Percentiles rank a stretch among this genome's conserved stretches.
Evolutionary conservation across 2,797 vertebrate genomes (phyloP).

Genomic region (Anomalospiza imberbis): DNA sequence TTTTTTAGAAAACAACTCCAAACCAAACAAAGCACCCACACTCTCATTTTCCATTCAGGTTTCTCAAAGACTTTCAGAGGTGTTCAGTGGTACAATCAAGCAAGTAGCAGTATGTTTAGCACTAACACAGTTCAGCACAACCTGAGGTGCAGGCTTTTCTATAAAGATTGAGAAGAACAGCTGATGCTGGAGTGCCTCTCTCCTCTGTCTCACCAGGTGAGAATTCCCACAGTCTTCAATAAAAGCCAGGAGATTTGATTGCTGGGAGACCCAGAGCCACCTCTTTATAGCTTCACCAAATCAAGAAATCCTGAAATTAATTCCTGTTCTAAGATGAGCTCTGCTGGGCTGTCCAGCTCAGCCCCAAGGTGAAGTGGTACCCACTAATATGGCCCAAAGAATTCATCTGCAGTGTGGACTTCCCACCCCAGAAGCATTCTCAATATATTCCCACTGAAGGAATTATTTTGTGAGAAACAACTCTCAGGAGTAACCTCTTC

Average conservation of each 20-base stretch:
- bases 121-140: neutral
- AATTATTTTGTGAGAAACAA: neutral
- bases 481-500: neutral
- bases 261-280: neutral
- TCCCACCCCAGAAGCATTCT: neutral
- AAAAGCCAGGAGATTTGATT: neutral
- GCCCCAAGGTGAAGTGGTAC: neutral
- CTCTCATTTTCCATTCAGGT: neutral
- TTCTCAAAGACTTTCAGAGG: neutral
- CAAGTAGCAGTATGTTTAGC: neutral
- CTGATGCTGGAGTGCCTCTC: neutral
- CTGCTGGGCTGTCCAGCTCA: neutral
- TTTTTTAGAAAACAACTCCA: neutral
- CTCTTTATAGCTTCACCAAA: neutral
- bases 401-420: neutral
- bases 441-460: neutral
- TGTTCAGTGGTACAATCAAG: neutral
- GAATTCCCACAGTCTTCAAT: neutral
- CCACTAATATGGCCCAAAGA: neutral
- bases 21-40: neutral
- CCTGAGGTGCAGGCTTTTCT: neutral
- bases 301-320: neutral
- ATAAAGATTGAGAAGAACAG: neutral
- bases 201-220: neutral
- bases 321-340: neutral